Evolutionary conservation across 53 echinoderm and acorn worm species (phyloP).

Genomic region (Astropecten irregularis): DNA sequence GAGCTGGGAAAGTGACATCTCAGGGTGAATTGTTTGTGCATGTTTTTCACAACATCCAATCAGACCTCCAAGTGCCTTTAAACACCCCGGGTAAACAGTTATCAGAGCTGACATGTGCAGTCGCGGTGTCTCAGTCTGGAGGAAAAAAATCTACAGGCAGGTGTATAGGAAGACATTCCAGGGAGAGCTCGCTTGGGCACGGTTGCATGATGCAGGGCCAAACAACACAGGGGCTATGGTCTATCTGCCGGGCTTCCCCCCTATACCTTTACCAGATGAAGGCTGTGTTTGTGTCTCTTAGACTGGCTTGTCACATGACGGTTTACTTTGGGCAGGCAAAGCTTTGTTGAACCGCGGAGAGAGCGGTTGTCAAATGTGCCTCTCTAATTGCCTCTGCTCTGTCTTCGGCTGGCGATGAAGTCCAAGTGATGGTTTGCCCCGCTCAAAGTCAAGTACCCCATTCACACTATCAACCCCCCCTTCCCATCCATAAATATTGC

Average conservation of each 20-base stretch:
- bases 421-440: constrained; percentile 28
- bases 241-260: no score
- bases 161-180: constrained; percentile 20
- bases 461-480: constrained; percentile 6
- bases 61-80: constrained; percentile 33
- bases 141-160: no score
- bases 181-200: no score
- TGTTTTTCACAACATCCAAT: constrained; percentile 61
- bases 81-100: constrained; percentile 42
- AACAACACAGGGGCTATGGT: no score
- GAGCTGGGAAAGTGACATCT: background rate
- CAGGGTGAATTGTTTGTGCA: background rate
- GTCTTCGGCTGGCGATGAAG: constrained; percentile 24
- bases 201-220: no score
- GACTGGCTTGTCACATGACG: constrained; percentile 54
- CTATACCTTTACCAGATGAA: background rate
- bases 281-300: constrained; percentile 58
- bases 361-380: constrained; percentile 32
- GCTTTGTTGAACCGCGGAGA: constrained; percentile 53
- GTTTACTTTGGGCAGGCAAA: constrained; percentile 45
- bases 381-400: constrained; percentile 44
- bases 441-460: constrained; percentile 46
- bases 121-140: constrained; percentile 6
- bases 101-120: constrained; percentile 41
- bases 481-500: no score